Evolutionary conservation across 2,797 vertebrate species (phyloP).

Genomic region (Scolopax bukidnonensis): DNA sequence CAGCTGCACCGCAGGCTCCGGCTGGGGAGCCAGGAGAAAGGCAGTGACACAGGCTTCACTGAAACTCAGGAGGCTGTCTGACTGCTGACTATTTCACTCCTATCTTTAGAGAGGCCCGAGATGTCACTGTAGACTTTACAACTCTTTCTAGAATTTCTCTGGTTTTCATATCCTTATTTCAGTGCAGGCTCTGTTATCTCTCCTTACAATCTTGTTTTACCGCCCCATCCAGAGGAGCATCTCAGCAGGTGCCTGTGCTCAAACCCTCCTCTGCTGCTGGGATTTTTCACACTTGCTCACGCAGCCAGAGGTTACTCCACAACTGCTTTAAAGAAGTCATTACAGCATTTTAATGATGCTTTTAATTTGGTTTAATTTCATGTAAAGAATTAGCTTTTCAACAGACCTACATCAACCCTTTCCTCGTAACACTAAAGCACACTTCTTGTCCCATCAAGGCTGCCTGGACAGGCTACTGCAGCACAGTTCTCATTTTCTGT

Average conservation of each 20-base stretch:
- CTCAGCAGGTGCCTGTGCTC: neutral
- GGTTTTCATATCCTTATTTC: neutral
- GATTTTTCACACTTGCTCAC: neutral
- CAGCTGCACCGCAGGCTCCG: accelerated
- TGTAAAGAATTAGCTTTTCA: neutral
- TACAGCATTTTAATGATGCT: neutral
- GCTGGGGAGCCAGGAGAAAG: accelerated
- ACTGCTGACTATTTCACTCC: neutral
- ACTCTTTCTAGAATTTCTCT: neutral
- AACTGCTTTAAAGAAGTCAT: neutral
- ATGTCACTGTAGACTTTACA: neutral
- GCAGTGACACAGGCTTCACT: accelerated
- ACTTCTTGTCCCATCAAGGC: neutral
- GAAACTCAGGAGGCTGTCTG: neutral
- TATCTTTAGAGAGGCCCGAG: neutral
- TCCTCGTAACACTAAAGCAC: neutral
- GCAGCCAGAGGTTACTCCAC: neutral
- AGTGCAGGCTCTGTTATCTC: neutral
- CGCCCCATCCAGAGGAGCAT: neutral
- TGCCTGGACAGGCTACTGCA: neutral
- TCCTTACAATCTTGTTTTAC: neutral
- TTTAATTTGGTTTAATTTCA: neutral
- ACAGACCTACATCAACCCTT: neutral
- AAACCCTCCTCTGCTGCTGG: neutral
- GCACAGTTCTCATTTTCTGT: neutral